These are phyloP conservation scores for Pogonophryne albipinna DNA, from an alignment of 2,797 vertebrate genomes.

Conservation along the genomic window DNA sequence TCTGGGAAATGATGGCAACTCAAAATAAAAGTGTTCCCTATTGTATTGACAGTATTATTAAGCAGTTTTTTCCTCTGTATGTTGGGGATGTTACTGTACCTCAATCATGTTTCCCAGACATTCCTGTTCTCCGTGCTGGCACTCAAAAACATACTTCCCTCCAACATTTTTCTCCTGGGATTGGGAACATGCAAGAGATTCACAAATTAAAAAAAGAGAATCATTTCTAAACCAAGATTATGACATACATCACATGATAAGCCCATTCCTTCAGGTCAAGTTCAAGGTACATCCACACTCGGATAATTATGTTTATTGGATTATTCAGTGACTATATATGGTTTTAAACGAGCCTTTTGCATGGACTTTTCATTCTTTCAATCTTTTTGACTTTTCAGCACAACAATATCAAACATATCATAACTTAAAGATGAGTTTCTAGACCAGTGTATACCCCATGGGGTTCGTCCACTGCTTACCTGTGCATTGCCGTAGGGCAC, in stretches of 20 bases:
- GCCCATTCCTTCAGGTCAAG: background rate
- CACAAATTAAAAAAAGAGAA: background rate
- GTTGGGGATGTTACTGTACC: conserved; percentile 73
- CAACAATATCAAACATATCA: background rate
- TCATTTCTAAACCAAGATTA: background rate
- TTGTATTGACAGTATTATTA: background rate
- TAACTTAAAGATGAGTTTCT: background rate
- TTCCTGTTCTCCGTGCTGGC: conserved; percentile 92
- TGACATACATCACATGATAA: background rate
- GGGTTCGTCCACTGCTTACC: conserved; percentile 74
- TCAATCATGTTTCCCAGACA: conserved; percentile 94
- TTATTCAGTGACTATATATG: background rate
- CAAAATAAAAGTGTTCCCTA: background rate
- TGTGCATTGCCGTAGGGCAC: conserved; percentile 93
- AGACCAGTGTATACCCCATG: background rate
- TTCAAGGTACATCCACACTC: background rate
- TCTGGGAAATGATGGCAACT: background rate
- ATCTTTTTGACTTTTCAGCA: background rate
- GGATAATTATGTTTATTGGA: background rate
- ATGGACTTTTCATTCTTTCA: background rate
- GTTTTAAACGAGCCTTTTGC: background rate
- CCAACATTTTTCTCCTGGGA: conserved; percentile 84
- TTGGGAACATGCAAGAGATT: conserved; percentile 1
- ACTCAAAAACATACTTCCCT: conserved; percentile 83
- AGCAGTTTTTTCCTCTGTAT: background rate